phyloP scores from a whole-genome alignment of 2,797 vertebrate species.

The Anableps anableps region DNA sequence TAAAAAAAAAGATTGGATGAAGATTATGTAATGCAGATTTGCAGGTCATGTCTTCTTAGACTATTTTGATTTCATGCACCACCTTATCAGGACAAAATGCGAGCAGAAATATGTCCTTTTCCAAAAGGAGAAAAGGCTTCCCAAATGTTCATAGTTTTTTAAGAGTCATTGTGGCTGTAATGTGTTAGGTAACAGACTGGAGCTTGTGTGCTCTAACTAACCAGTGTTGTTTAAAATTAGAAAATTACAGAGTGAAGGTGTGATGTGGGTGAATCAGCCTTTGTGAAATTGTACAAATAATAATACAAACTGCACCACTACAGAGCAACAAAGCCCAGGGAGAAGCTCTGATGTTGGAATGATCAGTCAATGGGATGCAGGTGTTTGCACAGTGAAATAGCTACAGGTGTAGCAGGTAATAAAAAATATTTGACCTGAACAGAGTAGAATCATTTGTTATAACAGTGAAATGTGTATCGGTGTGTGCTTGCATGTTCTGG shows the following conservation, averaged over 20 bases:
- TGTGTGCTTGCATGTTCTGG: conserved; percentile 3
- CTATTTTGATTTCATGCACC: conserved; percentile 40
- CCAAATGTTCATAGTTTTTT: background rate
- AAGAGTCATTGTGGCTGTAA: background rate
- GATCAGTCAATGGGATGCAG: conserved; percentile 56
- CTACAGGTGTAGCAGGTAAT: conserved; percentile 58
- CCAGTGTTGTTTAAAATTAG: conserved; percentile 43
- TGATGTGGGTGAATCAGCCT: conserved; percentile 50
- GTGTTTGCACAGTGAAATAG: conserved; percentile 48
- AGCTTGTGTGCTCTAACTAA: conserved; percentile 18
- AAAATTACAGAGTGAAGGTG: conserved; percentile 43
- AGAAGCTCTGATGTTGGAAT: conserved; percentile 49
- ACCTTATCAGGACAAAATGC: conserved; percentile 3
- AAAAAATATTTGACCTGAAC: conserved; percentile 26
- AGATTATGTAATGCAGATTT: conserved; percentile 47
- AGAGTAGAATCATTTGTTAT: conserved; percentile 46
- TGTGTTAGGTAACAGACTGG: conserved; percentile 4
- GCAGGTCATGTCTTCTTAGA: conserved; percentile 55
- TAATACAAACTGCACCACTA: conserved; percentile 48
- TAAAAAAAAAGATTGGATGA: conserved; percentile 42
- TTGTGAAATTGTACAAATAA: conserved; percentile 42
- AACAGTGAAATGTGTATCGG: conserved; percentile 34
- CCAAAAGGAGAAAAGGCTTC: background rate
- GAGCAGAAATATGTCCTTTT: conserved; percentile 12
- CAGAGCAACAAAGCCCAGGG: conserved; percentile 52